Percentiles rank a stretch among this genome's conserved stretches.
These are phyloP conservation scores for Hemiscyllium ocellatum DNA, from an alignment of 2,113 vertebrate genomes.

Conservation along the genomic window DNA sequence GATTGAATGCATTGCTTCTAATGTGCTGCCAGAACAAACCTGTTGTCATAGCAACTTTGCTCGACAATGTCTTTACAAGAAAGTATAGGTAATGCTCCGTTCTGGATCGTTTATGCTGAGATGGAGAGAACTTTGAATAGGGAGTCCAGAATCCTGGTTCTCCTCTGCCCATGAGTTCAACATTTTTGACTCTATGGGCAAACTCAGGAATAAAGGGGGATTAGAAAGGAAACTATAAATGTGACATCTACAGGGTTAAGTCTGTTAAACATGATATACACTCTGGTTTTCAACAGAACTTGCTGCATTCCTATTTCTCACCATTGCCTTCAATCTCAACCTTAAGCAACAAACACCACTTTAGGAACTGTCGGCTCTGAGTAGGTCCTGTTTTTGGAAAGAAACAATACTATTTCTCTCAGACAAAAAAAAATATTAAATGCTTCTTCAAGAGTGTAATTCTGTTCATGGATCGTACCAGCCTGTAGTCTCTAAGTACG, in stretches of 20 bases:
- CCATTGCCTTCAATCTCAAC: neutral
- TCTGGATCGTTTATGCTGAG: neutral
- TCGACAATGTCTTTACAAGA: neutral
- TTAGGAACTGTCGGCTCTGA: neutral
- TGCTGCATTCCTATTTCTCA: slow-evolving; percentile 15
- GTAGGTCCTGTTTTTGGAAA: neutral
- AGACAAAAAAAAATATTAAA: slow-evolving; percentile 33
- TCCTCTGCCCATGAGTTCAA: neutral
- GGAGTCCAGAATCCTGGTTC: neutral
- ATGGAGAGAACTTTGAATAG: neutral
- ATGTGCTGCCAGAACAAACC: neutral
- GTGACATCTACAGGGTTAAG: neutral
- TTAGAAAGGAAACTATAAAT: neutral
- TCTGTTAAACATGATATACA: slow-evolving; percentile 29
- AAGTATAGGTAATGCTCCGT: neutral
- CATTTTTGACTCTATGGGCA: neutral
- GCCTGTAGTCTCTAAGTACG: slow-evolving; percentile 51
- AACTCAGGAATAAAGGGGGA: neutral
- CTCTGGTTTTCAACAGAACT: neutral
- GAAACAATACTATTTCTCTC: neutral
- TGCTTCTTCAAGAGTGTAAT: slow-evolving; percentile 24
- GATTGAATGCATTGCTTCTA: neutral
- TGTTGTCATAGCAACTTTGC: neutral
- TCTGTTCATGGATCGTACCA: slow-evolving; percentile 27
- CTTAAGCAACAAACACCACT: neutral